phyloP scores from a whole-genome alignment of 2,888 invertebrate genomes.

The Nephrotoma guestfalica region DNA sequence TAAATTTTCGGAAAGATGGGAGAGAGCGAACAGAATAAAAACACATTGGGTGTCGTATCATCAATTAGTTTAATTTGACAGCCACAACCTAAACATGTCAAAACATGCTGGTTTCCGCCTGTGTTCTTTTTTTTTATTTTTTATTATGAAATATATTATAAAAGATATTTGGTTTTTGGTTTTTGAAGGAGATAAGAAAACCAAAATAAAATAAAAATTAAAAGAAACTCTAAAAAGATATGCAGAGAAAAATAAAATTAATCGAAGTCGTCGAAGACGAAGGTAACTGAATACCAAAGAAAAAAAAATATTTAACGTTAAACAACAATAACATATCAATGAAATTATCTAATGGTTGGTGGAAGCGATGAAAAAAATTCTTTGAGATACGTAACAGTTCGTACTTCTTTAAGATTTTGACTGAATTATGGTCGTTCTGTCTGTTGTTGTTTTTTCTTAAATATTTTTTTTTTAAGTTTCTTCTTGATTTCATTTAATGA shows the following conservation, averaged over 20 bases:
- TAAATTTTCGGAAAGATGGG: background rate
- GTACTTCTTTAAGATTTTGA: background rate
- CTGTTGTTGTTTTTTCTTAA: background rate
- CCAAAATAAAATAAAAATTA: background rate
- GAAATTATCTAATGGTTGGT: background rate
- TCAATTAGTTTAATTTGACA: conserved; percentile 37
- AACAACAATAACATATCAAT: background rate
- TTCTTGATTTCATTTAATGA: conserved; percentile 3
- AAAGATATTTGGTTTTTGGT: background rate
- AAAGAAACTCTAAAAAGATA: background rate
- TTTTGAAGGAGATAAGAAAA: background rate
- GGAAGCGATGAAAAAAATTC: background rate
- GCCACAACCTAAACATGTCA: conserved; percentile 36
- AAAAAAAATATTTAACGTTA: background rate
- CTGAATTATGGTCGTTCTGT: background rate
- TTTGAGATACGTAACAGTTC: background rate
- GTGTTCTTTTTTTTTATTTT: conserved; percentile 15
- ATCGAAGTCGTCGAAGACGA: background rate
- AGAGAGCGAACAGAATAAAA: conserved; percentile 17
- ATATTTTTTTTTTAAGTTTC: background rate
- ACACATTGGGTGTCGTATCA: conserved; percentile 35
- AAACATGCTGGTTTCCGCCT: conserved; percentile 27
- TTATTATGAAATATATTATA: background rate
- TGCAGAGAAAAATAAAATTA: background rate
- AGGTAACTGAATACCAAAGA: background rate